These are phyloP conservation scores for Drosophila willistoni DNA, from an alignment of 1,140 invertebrate genomes.

Conservation along the genomic window DNA sequence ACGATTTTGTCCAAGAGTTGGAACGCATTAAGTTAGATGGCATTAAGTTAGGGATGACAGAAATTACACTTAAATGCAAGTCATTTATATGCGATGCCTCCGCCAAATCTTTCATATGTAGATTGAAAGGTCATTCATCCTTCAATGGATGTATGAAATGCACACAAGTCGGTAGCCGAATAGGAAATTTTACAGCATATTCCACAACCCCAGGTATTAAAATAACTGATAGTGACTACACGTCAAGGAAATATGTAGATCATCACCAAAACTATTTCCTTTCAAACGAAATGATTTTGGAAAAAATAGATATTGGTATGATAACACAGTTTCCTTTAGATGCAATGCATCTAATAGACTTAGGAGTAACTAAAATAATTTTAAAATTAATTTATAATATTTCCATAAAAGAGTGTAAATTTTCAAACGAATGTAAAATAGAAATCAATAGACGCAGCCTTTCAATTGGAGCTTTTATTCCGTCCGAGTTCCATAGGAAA, in stretches of 20 bases:
- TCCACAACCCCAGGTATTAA: neutral
- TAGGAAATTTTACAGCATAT: slow-evolving; percentile 7
- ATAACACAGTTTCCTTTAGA: neutral
- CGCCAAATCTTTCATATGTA: slow-evolving; percentile 2
- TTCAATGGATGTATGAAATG: slow-evolving; percentile 16
- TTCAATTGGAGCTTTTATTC: slow-evolving; percentile 11
- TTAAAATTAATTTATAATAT: slow-evolving; percentile 2
- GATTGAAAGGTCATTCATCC: slow-evolving; percentile 15
- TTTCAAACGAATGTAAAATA: slow-evolving; percentile 4
- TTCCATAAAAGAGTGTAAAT: slow-evolving; percentile 1
- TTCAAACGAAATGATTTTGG: neutral
- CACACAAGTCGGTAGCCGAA: slow-evolving; percentile 14
- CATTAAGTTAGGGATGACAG: slow-evolving; percentile 1
- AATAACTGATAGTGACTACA: neutral
- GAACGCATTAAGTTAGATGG: slow-evolving; percentile 1
- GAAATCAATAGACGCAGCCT: slow-evolving; percentile 14
- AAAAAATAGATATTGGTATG: slow-evolving; percentile 2
- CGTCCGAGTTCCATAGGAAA: slow-evolving; percentile 17
- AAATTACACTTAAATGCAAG: neutral
- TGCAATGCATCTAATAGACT: neutral
- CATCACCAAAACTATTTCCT: slow-evolving; percentile 2
- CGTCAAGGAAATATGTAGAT: neutral
- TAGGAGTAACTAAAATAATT: neutral
- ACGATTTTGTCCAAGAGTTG: slow-evolving; percentile 12
- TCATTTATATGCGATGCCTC: slow-evolving; percentile 9